These are phyloP conservation scores for Drosophila putrida DNA, from an alignment of 2,888 invertebrate genomes.

Conservation along the genomic window DNA sequence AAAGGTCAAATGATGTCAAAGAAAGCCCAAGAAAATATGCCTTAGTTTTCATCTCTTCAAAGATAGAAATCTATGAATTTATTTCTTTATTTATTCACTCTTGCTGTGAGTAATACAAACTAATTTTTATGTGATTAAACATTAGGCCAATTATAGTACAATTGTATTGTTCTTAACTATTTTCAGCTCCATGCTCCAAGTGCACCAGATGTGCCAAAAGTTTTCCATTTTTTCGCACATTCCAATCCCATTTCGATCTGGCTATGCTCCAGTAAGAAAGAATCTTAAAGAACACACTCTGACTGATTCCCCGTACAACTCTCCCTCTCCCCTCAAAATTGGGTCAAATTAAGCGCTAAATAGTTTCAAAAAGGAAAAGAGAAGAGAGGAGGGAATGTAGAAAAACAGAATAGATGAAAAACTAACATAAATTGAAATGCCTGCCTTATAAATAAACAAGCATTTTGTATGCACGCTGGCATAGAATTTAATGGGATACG, in stretches of 20 bases:
- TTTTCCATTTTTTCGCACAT: constrained; percentile 67
- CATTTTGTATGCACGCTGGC: constrained; percentile 39
- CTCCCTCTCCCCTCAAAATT: constrained; percentile 20
- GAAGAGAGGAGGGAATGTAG: constrained; percentile 3
- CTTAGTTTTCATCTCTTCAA: not conserved
- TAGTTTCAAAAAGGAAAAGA: constrained; percentile 25
- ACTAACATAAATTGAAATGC: constrained; percentile 56
- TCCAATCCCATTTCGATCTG: constrained; percentile 31
- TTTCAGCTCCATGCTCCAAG: not conserved
- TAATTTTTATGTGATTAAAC: not conserved
- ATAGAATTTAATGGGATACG: constrained; percentile 59
- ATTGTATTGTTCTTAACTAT: constrained; percentile 9
- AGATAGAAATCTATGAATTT: not conserved
- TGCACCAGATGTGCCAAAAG: constrained; percentile 62
- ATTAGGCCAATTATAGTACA: constrained; percentile 23
- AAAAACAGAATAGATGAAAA: constrained; percentile 27
- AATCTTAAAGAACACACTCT: constrained; percentile 15
- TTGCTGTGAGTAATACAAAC: not conserved
- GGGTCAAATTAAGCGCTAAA: constrained; percentile 56
- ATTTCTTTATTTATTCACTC: constrained; percentile 10
- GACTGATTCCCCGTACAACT: too few species aligned
- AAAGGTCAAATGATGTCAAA: constrained; percentile 15
- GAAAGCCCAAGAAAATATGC: constrained; percentile 22
- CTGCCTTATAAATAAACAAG: constrained; percentile 63
- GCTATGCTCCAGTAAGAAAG: constrained; percentile 50